Evolutionary conservation across 2,888 invertebrate genomes (phyloP).

Genomic region (Hylaea fasciaria): DNA sequence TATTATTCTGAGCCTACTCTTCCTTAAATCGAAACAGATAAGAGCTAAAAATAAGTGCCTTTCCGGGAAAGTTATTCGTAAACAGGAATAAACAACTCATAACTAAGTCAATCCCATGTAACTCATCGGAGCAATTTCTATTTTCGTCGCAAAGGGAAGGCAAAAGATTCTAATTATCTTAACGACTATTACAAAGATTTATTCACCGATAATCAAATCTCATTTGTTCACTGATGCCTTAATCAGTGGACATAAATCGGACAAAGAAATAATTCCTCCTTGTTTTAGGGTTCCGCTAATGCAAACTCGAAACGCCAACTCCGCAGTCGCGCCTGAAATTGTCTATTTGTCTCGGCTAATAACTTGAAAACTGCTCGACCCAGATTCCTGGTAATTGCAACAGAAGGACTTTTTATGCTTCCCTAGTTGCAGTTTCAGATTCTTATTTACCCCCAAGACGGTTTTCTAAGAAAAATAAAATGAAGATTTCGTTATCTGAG

Average conservation of each 20-base stretch:
- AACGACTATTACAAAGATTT: conserved; percentile 20
- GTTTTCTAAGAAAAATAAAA: conserved; percentile 3
- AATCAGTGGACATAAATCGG: conserved; percentile 35
- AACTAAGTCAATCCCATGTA: too few species aligned
- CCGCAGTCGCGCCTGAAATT: conserved; percentile 27
- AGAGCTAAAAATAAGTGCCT: too few species aligned
- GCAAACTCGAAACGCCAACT: conserved; percentile 19
- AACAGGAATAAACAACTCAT: too few species aligned
- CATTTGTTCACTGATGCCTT: conserved; percentile 29
- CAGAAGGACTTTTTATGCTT: too few species aligned
- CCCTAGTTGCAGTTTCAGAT: conserved; percentile 16
- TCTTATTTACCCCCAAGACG: conserved; percentile 20
- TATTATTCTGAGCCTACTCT: too few species aligned
- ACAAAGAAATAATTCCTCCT: conserved; percentile 30
- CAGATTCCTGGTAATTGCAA: conserved; percentile 32
- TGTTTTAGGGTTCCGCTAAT: conserved; percentile 12
- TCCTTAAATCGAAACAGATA: too few species aligned
- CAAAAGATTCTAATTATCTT: conserved; percentile 6
- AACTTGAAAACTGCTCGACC: conserved; percentile 37
- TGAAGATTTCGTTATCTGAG: not conserved
- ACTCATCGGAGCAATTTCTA: not conserved
- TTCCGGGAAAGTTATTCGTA: too few species aligned
- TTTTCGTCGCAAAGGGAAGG: not conserved
- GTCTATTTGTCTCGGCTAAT: conserved; percentile 34
- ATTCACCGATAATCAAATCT: conserved; percentile 22